Evolutionary conservation across 1,140 invertebrate species (phyloP).

Genomic region (Vanessa tameamea): DNA sequence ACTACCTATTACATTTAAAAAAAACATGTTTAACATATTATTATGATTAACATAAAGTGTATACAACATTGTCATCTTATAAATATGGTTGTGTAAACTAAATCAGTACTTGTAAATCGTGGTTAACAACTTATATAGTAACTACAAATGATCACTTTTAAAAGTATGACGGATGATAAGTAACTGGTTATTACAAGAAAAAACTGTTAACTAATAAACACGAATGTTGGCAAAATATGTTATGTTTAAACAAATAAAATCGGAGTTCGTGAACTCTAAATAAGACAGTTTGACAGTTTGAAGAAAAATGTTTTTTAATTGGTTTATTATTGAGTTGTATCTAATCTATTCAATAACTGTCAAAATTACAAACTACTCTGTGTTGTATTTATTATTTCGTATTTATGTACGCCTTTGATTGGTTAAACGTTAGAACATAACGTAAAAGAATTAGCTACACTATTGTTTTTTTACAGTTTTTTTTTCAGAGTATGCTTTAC

Average conservation of each 20-base stretch:
- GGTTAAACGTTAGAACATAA: no score
- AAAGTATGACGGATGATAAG: constrained; percentile 10
- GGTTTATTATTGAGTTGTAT: no score
- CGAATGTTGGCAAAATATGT: neutral
- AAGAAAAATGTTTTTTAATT: no score
- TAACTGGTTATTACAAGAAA: constrained; percentile 29
- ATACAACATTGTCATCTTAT: constrained; percentile 6
- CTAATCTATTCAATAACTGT: no score
- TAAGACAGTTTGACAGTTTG: neutral
- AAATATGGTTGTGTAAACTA: constrained; percentile 19
- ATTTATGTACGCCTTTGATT: no score
- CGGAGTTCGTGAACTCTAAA: neutral
- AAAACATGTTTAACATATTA: neutral
- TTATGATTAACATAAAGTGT: neutral
- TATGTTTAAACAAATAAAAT: neutral
- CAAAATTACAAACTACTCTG: no score
- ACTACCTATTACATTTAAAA: no score
- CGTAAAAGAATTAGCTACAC: no score
- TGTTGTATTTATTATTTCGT: no score
- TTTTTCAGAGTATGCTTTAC: neutral
- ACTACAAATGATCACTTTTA: constrained; percentile 14
- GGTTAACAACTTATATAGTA: constrained; percentile 31
- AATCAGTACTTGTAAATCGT: constrained; percentile 26
- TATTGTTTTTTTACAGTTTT: neutral
- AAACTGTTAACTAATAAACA: neutral